Base-by-base conservation (phyloP, 2,113 vertebrate species). In the Raja brachyura region DNA sequence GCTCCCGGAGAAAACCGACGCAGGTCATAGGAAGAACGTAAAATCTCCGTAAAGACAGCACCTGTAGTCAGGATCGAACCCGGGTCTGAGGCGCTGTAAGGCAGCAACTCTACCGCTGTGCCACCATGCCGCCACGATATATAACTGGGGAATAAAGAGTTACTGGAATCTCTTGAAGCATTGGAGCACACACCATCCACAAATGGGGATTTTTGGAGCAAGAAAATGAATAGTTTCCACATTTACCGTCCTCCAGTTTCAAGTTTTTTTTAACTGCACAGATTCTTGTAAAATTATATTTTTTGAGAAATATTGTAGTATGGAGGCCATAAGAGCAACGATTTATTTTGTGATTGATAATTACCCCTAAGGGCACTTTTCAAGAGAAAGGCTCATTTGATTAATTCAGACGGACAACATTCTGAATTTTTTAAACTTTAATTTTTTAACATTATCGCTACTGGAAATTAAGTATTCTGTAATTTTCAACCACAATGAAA, bases 341-440 rank as follows among this genome's bases (percentile, higher is more conserved):
- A 92, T 92, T 92, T 92, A 73, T 92, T 74, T 73, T 54, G 68
- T 92, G 90, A 92, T 92, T 92, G 68, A 92, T 92, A 92, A 92
- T 92, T 92, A 54, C 73, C 68, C 90, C 90, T 28, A 33, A 54
- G 90, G 63, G 66, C 68, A 28, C 90, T 74, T 73, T 73, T 20
- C 90, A 48, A 10, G 33, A 39, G 54, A 92, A 73, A 70, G 66
- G 39, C 13, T 74, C 11, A 22, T 28, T 92, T 48, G 66, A 92
- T 92, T 92, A 92, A 73, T 92, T 48, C 90, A 73, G 90, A 74
- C 63, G 73, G 68, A 33, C 68, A 73, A 92, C 90, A 74, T 92
- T 92, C 66, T 92, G 88, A 92, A 92, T 92, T 92, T 92, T 73
- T 73, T 48, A 92, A 92, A 92, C 66, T 73, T 92, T 73, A 92